Conservation (phyloP, 1,140 invertebrate genomes). For the Lethrus apterus region DNA sequence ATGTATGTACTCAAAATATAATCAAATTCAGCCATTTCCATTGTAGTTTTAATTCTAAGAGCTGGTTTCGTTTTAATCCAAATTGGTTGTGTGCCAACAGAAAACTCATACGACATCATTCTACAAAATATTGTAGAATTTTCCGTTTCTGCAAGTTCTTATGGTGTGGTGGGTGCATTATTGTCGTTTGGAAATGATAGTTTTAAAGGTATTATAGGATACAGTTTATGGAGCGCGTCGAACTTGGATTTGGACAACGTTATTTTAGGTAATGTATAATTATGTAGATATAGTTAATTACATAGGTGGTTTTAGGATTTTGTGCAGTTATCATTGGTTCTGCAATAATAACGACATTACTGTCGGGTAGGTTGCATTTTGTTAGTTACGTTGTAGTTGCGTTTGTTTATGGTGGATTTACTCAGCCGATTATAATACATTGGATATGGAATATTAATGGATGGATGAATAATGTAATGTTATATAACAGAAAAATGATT, state of each 20-base stretch:
- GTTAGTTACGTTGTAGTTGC: conserved; percentile 19
- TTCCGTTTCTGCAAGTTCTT: conserved; percentile 20
- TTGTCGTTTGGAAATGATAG: conserved; percentile 25
- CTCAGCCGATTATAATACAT: conserved; percentile 26
- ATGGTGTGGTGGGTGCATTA: conserved; percentile 23
- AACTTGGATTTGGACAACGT: conserved; percentile 9
- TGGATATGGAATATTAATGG: conserved; percentile 29
- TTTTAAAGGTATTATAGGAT: conserved; percentile 22
- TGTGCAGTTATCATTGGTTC: conserved; percentile 24
- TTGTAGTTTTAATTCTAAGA: conserved; percentile 25
- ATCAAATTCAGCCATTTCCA: too few species aligned
- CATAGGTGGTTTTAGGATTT: conserved; percentile 21
- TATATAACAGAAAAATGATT: conserved; percentile 17
- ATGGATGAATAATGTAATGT: conserved; percentile 22
- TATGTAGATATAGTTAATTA: neutral
- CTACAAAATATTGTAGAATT: conserved; percentile 30
- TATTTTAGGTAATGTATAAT: conserved; percentile 14
- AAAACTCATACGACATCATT: conserved; percentile 26
- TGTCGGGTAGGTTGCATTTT: conserved; percentile 24
- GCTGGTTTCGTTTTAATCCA: conserved; percentile 28
- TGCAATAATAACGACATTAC: conserved; percentile 23
- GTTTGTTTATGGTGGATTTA: conserved; percentile 17
- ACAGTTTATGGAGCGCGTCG: conserved; percentile 16
- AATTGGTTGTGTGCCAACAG: conserved; percentile 25
- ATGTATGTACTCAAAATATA: neutral